phyloP scores from a whole-genome alignment of 2,113 vertebrate species.

The Telmatochromis sp. region DNA sequence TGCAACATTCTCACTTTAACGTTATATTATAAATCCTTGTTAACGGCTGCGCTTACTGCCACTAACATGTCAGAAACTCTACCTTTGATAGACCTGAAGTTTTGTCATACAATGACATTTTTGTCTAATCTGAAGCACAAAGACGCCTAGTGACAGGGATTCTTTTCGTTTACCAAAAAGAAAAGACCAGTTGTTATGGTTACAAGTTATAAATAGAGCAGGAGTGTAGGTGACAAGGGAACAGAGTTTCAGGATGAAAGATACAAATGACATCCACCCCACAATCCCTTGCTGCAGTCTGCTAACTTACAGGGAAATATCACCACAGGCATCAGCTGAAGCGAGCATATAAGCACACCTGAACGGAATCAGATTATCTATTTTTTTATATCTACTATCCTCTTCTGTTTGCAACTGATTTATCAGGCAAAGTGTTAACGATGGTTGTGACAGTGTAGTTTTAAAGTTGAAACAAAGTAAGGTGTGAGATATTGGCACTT shows the following conservation, averaged over 20 bases:
- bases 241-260: slow-evolving; percentile 63
- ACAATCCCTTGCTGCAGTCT: slow-evolving; percentile 53
- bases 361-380: not conserved
- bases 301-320: slow-evolving; percentile 17
- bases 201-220: slow-evolving; percentile 76
- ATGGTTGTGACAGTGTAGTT: not conserved
- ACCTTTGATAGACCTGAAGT: slow-evolving; percentile 1
- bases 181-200: slow-evolving; percentile 73
- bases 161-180: slow-evolving; percentile 42
- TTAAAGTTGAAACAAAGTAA: not conserved
- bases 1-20: not conserved
- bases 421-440: not conserved
- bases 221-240: slow-evolving; percentile 68
- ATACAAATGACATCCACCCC: slow-evolving; percentile 58
- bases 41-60: not conserved
- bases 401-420: not conserved
- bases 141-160: slow-evolving; percentile 54
- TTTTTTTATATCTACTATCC: not conserved
- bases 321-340: not conserved
- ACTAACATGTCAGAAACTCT: not conserved
- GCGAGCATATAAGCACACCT: not conserved
- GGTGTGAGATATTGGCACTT: not conserved
- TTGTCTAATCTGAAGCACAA: slow-evolving; percentile 25
- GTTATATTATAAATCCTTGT: not conserved
- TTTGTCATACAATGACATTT: not conserved